phyloP scores from a whole-genome alignment of 2,888 invertebrate species.

The Cephus runcator region DNA sequence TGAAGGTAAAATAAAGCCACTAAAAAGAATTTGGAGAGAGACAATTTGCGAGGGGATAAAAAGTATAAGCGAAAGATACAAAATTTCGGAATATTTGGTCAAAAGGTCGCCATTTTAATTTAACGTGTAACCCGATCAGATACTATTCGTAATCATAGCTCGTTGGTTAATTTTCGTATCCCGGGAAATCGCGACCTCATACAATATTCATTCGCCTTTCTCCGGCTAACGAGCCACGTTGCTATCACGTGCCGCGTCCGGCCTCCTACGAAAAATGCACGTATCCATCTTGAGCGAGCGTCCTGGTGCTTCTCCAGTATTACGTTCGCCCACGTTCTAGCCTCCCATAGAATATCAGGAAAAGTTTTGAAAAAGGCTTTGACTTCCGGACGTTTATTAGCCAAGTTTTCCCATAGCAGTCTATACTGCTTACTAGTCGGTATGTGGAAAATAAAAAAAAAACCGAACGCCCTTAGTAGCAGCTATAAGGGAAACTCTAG shows the following conservation, averaged over 20 bases:
- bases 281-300: background rate
- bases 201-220: slow-evolving; percentile 3
- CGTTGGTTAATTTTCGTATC: background rate
- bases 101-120: background rate
- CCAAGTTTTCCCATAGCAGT: background rate
- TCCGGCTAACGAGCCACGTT: background rate
- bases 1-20: background rate
- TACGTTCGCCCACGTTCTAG: background rate
- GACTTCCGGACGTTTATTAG: background rate
- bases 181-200: background rate
- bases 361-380: background rate
- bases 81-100: background rate
- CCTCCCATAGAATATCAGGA: background rate
- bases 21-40: background rate
- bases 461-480: background rate
- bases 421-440: background rate
- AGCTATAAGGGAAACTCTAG: background rate
- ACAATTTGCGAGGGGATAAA: background rate
- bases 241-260: background rate
- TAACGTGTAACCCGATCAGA: background rate
- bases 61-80: background rate
- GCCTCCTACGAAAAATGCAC: background rate
- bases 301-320: background rate
- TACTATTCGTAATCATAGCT: background rate
- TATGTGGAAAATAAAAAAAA: background rate